Base-by-base conservation (phyloP, 2,888 invertebrate genomes). In the Lasius platythorax region DNA sequence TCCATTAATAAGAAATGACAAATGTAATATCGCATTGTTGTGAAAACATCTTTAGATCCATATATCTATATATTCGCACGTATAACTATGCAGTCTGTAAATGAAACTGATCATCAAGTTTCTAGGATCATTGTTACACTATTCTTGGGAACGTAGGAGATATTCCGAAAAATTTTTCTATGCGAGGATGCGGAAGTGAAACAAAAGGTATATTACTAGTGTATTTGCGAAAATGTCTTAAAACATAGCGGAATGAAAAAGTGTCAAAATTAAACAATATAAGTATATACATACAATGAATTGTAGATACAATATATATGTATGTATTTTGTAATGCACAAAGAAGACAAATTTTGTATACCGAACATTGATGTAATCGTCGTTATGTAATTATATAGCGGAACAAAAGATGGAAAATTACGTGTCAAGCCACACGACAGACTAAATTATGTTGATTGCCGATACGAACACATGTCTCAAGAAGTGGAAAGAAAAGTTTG, bases 391-490 rank as follows among this genome's bases (percentile, higher is more conserved):
- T 50, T 61, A 33, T 33, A 53, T 46, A 61, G n/a, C 72, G 33
- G 61, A 61, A 73, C 79, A 73, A 73, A 73, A 46, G 30, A 72
- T 33, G 79, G n/a, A 79, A 79, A 79, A 79, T 79, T 79, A 73
- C 61, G 56, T 73, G 79, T 72, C 79, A 79, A 61, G 46, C 43
- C 33, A 15, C 46, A 28, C 37, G 79, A 73, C 79, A 73, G 79
- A 50, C 79, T 73, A 28, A 79, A 73, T 79, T 79, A 79, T 79
- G 79, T 73, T 79, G 79, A 79, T 79, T 79, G 46, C 46, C 61
- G 61, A 79, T 72, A 79, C 43, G 33, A 50, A 23, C 28, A 50
- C 50, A 50, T 50, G 73, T 79, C 46, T 46, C 73, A 61, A 73
- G 73, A 68, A 66, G 53, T 50, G 56, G 82, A 81, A 40, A 11